Conservation (phyloP, 2,888 invertebrate genomes). For the Chromoteleia sp. region DNA sequence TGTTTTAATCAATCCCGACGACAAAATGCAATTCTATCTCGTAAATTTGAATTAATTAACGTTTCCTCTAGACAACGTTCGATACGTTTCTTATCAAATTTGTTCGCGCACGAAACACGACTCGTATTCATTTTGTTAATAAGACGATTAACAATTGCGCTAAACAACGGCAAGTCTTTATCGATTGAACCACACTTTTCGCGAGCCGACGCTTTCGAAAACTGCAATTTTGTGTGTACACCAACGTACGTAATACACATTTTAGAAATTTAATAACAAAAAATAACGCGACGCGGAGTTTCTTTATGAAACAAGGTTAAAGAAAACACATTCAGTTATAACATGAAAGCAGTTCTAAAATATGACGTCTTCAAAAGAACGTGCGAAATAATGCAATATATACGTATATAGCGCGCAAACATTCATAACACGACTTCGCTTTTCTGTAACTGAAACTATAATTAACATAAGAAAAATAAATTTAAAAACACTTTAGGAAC, state of each 20-base stretch:
- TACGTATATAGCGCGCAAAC: background rate
- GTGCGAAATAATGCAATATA: constrained; percentile 1
- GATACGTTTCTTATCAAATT: background rate
- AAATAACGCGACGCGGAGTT: background rate
- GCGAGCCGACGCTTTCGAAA: background rate
- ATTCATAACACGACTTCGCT: background rate
- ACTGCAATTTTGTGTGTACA: background rate
- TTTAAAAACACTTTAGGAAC: constrained; percentile 20
- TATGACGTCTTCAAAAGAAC: constrained; percentile 12
- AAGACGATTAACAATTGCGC: constrained; percentile 2
- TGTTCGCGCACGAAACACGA: constrained; percentile 1
- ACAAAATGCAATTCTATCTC: background rate
- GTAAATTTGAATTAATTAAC: constrained; percentile 10
- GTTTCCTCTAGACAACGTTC: background rate
- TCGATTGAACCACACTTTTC: constrained; percentile 18
- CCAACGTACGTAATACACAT: background rate
- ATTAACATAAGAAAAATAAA: constrained; percentile 34
- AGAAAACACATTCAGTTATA: background rate
- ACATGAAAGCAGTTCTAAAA: constrained; percentile 1
- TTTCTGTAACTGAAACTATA: constrained; percentile 20
- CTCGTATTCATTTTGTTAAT: constrained; percentile 11
- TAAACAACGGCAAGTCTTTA: constrained; percentile 8
- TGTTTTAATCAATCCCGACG: background rate
- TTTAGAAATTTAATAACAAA: background rate
- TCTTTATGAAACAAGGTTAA: background rate